Conservation (phyloP, 1,140 invertebrate species). For the Littorina saxatilis region DNA sequence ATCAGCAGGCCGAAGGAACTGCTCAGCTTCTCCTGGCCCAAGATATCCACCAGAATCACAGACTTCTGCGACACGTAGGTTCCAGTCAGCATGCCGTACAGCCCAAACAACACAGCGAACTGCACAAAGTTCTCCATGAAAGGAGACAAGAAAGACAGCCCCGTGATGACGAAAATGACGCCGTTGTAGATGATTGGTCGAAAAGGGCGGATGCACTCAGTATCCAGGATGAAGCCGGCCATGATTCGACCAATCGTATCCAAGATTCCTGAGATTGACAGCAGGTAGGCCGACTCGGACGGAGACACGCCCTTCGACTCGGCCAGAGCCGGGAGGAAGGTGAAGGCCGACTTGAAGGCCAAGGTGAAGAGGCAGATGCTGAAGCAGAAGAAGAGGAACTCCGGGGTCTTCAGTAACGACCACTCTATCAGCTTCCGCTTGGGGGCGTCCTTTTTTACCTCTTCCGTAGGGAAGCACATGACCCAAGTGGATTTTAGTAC, state of each 20-base stretch:
- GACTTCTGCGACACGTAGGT: constrained; percentile 90
- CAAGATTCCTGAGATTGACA: constrained; percentile 58
- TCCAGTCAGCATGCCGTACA: constrained; percentile 58
- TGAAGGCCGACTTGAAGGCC: constrained; percentile 61
- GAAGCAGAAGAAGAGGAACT: constrained; percentile 61
- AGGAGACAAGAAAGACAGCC: constrained; percentile 54
- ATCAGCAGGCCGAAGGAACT: constrained; percentile 95
- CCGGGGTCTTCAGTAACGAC: constrained; percentile 57
- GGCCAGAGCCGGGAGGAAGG: constrained; percentile 64
- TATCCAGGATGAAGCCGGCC: constrained; percentile 57
- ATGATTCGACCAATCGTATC: constrained; percentile 60
- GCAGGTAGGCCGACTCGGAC: constrained; percentile 52
- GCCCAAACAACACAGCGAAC: constrained; percentile 50
- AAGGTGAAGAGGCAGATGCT: constrained; percentile 62
- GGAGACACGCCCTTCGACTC: constrained; percentile 54
- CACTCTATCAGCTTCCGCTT: constrained; percentile 52
- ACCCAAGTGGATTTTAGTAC: constrained; percentile 5
- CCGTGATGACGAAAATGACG: constrained; percentile 55
- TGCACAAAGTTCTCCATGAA: constrained; percentile 43
- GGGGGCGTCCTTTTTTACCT: constrained; percentile 13
- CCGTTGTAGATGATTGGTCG: constrained; percentile 60
- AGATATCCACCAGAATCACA: constrained; percentile 91
- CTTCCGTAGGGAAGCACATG: constrained; percentile 35
- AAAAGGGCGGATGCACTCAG: constrained; percentile 52
- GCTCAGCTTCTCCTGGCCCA: constrained; percentile 92